These are phyloP conservation scores for Eupithecia tripunctaria DNA, from an alignment of 2,888 invertebrate genomes.

Conservation along the genomic window DNA sequence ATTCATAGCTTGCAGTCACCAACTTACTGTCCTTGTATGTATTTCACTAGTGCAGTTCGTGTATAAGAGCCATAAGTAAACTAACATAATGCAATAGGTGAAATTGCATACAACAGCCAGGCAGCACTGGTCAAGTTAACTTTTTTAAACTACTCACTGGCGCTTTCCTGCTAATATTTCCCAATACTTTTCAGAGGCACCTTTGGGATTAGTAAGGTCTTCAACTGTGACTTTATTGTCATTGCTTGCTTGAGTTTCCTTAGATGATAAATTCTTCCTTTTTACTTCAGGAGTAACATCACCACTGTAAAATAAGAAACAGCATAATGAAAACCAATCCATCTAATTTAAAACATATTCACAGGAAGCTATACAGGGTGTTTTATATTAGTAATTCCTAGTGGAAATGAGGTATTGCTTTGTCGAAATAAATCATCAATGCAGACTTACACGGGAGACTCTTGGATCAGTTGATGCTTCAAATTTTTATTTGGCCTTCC, in stretches of 20 bases:
- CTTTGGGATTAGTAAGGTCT: conserved; percentile 88
- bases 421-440: neutral
- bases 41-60: too few species aligned
- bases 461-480: conserved; percentile 80
- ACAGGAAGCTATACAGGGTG: neutral
- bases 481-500: conserved; percentile 84
- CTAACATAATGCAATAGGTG: too few species aligned
- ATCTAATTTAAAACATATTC: neutral
- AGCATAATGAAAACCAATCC: neutral
- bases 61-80: too few species aligned
- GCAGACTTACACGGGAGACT: conserved; percentile 76
- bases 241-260: conserved; percentile 86
- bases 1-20: too few species aligned
- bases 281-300: conserved; percentile 70
- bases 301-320: conserved; percentile 19
- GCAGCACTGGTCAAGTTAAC: too few species aligned
- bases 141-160: conserved; percentile 69
- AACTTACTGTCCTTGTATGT: too few species aligned
- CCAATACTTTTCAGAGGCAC: conserved; percentile 91
- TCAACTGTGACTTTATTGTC: conserved; percentile 85
- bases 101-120: too few species aligned
- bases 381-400: neutral
- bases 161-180: conserved; percentile 90
- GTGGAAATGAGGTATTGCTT: neutral
- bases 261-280: conserved; percentile 82